Conservation (phyloP, 2,888 invertebrate genomes). For the Drosophila meridionalis region DNA sequence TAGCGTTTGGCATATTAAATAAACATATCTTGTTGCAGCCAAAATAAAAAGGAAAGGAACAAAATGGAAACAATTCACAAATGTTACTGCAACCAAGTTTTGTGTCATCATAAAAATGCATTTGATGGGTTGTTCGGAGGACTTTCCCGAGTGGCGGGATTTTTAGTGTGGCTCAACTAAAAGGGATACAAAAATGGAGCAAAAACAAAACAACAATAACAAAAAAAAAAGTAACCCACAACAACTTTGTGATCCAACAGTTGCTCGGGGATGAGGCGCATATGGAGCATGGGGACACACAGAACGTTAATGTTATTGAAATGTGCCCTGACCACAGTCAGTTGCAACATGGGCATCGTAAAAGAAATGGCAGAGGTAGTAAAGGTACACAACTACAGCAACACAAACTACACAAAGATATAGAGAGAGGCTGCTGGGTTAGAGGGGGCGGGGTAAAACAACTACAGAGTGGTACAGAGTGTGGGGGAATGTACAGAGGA, state of each 20-base stretch:
- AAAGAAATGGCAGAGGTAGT: constrained; percentile 67
- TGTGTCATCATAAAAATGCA: constrained; percentile 55
- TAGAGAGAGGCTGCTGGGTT: not conserved
- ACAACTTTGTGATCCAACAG: constrained; percentile 61
- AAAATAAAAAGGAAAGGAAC: not conserved
- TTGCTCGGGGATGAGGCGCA: constrained; percentile 38
- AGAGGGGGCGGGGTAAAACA: constrained; percentile 16
- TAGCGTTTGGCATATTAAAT: constrained; percentile 52
- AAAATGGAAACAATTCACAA: constrained; percentile 54
- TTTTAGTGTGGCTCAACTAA: constrained; percentile 51
- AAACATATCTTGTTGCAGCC: constrained; percentile 45
- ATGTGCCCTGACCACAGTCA: constrained; percentile 57
- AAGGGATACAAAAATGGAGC: not conserved
- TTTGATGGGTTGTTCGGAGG: constrained; percentile 37
- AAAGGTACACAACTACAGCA: constrained; percentile 56
- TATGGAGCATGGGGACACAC: constrained; percentile 25
- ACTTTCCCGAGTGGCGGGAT: constrained; percentile 42
- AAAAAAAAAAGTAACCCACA: constrained; percentile 32
- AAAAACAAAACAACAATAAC: not conserved
- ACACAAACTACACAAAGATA: constrained; percentile 57
- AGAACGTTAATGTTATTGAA: constrained; percentile 71
- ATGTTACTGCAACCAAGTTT: constrained; percentile 55
- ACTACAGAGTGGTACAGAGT: constrained; percentile 14
- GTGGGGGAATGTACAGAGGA: constrained; percentile 24
- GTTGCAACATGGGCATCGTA: constrained; percentile 61